These are phyloP conservation scores for Plagodis dolabraria DNA, from an alignment of 2,888 invertebrate genomes.

Conservation along the genomic window DNA sequence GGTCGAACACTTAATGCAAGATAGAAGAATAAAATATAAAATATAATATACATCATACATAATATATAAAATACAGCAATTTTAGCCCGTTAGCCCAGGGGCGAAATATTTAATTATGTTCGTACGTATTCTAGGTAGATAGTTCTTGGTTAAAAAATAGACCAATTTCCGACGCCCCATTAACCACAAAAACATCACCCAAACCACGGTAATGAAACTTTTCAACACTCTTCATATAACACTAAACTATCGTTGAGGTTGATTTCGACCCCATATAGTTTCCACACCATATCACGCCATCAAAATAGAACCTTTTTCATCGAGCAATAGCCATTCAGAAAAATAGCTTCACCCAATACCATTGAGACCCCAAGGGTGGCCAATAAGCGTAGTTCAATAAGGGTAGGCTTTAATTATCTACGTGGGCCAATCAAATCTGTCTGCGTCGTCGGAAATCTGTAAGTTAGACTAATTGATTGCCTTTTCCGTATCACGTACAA, in stretches of 20 bases:
- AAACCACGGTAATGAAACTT: too few species aligned
- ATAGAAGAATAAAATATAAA: too few species aligned
- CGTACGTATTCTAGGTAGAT: too few species aligned
- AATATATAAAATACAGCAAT: too few species aligned
- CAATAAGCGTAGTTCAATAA: slow-evolving; percentile 4
- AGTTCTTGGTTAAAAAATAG: too few species aligned
- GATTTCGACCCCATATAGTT: slow-evolving; percentile 15
- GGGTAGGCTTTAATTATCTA: slow-evolving; percentile 16
- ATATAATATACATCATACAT: too few species aligned
- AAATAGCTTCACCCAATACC: slow-evolving; percentile 5
- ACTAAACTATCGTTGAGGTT: background rate
- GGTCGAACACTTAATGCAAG: too few species aligned
- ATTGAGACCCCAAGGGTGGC: slow-evolving; percentile 10
- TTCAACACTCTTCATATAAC: too few species aligned
- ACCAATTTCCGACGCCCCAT: too few species aligned
- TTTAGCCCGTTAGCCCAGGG: too few species aligned
- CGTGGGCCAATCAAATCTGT: slow-evolving; percentile 21
- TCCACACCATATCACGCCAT: slow-evolving; percentile 7
- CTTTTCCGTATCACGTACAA: slow-evolving; percentile 13
- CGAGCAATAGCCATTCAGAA: slow-evolving; percentile 14
- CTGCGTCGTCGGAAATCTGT: slow-evolving; percentile 14
- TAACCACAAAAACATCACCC: too few species aligned
- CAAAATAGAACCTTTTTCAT: slow-evolving; percentile 11
- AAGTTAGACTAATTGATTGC: slow-evolving; percentile 18
- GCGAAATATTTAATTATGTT: too few species aligned